Evolutionary conservation across 2,888 invertebrate genomes (phyloP).

Genomic region (Diloba caeruleocephala): DNA sequence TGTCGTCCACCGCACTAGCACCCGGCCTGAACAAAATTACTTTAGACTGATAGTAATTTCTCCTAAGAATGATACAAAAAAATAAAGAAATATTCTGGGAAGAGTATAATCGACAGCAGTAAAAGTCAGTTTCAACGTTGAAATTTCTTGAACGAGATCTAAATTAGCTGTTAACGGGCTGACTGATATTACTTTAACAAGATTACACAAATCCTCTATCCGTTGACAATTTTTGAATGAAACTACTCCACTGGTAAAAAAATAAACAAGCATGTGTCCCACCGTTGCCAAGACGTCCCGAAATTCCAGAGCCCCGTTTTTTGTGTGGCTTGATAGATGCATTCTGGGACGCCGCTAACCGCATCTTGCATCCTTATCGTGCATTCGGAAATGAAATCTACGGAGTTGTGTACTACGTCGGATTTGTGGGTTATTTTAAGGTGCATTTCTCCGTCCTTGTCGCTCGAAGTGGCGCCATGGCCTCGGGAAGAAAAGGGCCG

Average conservation of each 20-base stretch:
- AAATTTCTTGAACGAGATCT: slow-evolving; percentile 68
- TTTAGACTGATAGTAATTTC: slow-evolving; percentile 31
- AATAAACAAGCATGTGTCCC: slow-evolving; percentile 85
- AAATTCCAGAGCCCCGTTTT: slow-evolving; percentile 86
- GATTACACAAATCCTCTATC: slow-evolving; percentile 87
- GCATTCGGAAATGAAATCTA: slow-evolving; percentile 79
- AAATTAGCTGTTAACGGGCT: slow-evolving; percentile 76
- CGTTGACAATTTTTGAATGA: slow-evolving; percentile 88
- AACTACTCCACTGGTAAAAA: slow-evolving; percentile 78
- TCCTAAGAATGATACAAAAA: slow-evolving; percentile 52
- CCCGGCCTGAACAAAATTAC: slow-evolving; percentile 6
- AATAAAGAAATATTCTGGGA: slow-evolving; percentile 1
- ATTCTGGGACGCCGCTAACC: slow-evolving; percentile 86
- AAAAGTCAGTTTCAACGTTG: slow-evolving; percentile 66
- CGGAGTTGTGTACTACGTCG: slow-evolving; percentile 73
- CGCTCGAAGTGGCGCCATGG: slow-evolving; percentile 83
- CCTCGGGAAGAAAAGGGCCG: slow-evolving; percentile 65
- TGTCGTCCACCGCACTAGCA: slow-evolving; percentile 19
- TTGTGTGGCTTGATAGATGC: slow-evolving; percentile 87
- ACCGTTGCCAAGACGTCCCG: slow-evolving; percentile 81
- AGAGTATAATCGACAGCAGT: slow-evolving; percentile 49
- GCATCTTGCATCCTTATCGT: slow-evolving; percentile 86
- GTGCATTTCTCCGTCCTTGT: slow-evolving; percentile 81
- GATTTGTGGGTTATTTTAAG: slow-evolving; percentile 86
- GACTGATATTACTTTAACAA: slow-evolving; percentile 82